Conservation (phyloP, 2,113 vertebrate species). For the Serinus canaria region DNA sequence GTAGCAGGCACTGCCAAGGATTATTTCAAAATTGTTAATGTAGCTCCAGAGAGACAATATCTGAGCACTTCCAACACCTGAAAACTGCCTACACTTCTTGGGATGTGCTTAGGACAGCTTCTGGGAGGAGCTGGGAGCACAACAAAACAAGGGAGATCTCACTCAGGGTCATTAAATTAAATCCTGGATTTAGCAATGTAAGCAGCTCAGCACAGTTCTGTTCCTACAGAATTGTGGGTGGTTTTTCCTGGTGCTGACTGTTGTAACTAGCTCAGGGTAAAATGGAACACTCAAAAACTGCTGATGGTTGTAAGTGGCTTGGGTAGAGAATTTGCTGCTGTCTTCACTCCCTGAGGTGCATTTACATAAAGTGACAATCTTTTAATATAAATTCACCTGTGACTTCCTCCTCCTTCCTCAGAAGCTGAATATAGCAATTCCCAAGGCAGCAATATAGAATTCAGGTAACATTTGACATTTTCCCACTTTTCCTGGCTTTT, state of each 20-base stretch:
- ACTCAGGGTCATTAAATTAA: background rate
- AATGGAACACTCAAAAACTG: background rate
- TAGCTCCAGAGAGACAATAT: background rate
- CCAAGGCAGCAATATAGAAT: background rate
- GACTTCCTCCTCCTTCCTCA: background rate
- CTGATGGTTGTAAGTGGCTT: background rate
- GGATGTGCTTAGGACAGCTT: background rate
- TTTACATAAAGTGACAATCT: background rate
- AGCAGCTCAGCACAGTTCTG: background rate
- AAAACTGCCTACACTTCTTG: background rate
- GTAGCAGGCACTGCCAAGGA: background rate
- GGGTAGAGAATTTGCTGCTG: background rate
- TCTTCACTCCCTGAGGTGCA: background rate
- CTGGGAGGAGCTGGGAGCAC: background rate
- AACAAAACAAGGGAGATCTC: background rate
- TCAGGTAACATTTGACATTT: background rate
- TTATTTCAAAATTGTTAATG: background rate
- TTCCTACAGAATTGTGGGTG: background rate
- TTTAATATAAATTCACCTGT: background rate
- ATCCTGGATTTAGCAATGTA: background rate
- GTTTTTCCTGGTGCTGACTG: background rate
- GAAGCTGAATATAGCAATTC: background rate
- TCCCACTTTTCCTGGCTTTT: background rate
- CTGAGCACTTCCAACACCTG: background rate
- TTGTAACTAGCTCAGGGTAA: background rate